A percentile compares a stretch with the other conserved stretches of the same genome.
phyloP scores from a whole-genome alignment of 2,888 invertebrate genomes.

The Ctenicera cuprea region DNA sequence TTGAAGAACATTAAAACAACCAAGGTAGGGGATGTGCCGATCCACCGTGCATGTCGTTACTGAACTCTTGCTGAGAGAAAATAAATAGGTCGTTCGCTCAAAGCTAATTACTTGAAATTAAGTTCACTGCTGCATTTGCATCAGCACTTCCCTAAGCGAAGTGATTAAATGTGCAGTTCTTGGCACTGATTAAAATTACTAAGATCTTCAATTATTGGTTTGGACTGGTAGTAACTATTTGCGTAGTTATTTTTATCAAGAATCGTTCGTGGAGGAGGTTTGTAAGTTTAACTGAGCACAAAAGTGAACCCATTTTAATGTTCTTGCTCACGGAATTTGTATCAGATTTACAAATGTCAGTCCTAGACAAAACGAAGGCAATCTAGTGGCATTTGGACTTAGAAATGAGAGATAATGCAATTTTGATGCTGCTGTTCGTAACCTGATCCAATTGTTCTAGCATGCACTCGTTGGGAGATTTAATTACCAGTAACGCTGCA shows the following conservation, averaged over 20 bases:
- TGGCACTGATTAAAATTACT: neutral
- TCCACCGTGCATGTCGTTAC: slow-evolving; percentile 10
- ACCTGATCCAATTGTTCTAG: slow-evolving; percentile 42
- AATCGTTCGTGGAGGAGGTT: too few species aligned
- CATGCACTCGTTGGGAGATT: slow-evolving; percentile 49
- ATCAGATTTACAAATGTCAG: neutral
- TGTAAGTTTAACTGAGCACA: too few species aligned
- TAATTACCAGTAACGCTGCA: slow-evolving; percentile 42
- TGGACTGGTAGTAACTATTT: too few species aligned
- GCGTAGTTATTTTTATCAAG: too few species aligned
- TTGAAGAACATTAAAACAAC: slow-evolving; percentile 28
- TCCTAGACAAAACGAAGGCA: neutral
- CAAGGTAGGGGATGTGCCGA: neutral
- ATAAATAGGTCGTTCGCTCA: slow-evolving; percentile 1
- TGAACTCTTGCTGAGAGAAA: slow-evolving; percentile 6
- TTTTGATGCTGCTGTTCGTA: slow-evolving; percentile 24
- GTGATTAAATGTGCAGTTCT: slow-evolving; percentile 7
- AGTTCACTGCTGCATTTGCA: slow-evolving; percentile 3
- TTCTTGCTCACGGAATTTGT: too few species aligned
- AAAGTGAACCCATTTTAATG: too few species aligned
- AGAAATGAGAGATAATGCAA: slow-evolving; percentile 23
- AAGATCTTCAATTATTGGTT: too few species aligned
- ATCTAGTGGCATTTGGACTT: slow-evolving; percentile 4
- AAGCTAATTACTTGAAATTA: slow-evolving; percentile 18
- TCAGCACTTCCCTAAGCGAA: neutral